Evolutionary conservation across 2,113 vertebrate species (phyloP), one percentile per base, ranked within the genome.

Genomic region (Poeciliopsis prolifica): DNA sequence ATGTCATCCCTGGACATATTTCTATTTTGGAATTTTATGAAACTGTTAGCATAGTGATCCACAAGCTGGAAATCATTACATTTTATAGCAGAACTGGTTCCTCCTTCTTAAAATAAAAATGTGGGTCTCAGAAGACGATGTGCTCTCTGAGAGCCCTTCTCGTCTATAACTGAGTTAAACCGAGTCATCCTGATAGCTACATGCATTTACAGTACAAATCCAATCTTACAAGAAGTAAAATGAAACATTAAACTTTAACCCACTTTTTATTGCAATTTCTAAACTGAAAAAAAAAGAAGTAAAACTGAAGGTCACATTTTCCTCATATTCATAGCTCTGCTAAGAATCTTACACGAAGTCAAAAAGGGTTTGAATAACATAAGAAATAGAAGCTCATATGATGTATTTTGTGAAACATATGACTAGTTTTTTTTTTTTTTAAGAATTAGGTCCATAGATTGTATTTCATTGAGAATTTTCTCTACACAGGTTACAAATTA

Each of bases 141-240:
- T 14, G 8, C 28, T 44, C 65, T 12, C 26, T 1, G 2, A 40
- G 26, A 42, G 37, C 19, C 14, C 26, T 19, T 42, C 37, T 1
- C 4, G 35, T 58, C 33, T 67, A 61, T 3, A 44, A 71, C 29
- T 30, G 26, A 24, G 33, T 78, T 78, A 61, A 33, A 37, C 35
- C 42, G 42, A 76, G 13, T 2, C 40, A 28, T 66, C 37, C 19
- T 30, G n/a, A 44, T 26, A 37, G 28, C 24, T 70, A 70, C 58
- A 69, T n/a, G 29, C 26, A 28, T 71, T 68, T 62, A 7, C 28
- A 29, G 15, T 29, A 72, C 67, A 19, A 72, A 51, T 28, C 24
- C 26, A 65, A 65, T 58, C 24, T 19, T n/a, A 61, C 15, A 62
- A 44, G 28, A 48, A 30, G 26, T 17, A 17, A 10, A 11, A 29